Evolutionary conservation across 2,888 invertebrate genomes (phyloP), one percentile per base, ranked within the genome.

Genomic region (Thereva unica): DNA sequence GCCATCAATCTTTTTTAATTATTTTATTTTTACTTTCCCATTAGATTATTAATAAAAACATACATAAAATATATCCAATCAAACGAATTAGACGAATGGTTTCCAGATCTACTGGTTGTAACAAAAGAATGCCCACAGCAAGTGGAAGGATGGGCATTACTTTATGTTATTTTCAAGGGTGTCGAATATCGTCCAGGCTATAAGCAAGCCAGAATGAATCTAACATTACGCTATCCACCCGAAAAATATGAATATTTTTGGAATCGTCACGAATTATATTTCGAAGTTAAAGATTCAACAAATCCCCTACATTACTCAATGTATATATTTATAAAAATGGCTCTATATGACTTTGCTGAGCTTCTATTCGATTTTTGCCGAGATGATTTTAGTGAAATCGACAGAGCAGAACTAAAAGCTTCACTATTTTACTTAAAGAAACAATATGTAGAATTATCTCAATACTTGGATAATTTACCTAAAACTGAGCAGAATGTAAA

Each of bases 241-340:
- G 12, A 47, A 3, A 38, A 12, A 9, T 6, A 45, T 10, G 40
- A 23, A 23, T 23, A 4, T 45, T 44, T 9, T 45, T 5, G 35
- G 40, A 64, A 4, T 6, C 12, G 7, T 23, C 45, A 45, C 5
- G 54, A 44, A 10, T 12, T 64, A 34, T 47, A 9, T 12, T 45
- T 35, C 10, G n/a, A 57, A 35, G 9, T 57, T 3, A 3, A 12
- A 35, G 23, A 34, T 23, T 23, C 12, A 34, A 10, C 34, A 35
- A 45, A 45, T 35, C 45, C 57, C 1, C 35, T 57, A 37, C 45
- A 45, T 40, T 55, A 66, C 53, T 52, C 52, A n/a, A 45, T 68
- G 37, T 68, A 52, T 53, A 41, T 57, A 10, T 68, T 68, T 52
- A 40, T 68, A 44, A 66, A 64, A 68, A 53, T 68, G 9, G 66